Conservation (phyloP, 2,113 vertebrate species). For the Ardeotis arabs region DNA sequence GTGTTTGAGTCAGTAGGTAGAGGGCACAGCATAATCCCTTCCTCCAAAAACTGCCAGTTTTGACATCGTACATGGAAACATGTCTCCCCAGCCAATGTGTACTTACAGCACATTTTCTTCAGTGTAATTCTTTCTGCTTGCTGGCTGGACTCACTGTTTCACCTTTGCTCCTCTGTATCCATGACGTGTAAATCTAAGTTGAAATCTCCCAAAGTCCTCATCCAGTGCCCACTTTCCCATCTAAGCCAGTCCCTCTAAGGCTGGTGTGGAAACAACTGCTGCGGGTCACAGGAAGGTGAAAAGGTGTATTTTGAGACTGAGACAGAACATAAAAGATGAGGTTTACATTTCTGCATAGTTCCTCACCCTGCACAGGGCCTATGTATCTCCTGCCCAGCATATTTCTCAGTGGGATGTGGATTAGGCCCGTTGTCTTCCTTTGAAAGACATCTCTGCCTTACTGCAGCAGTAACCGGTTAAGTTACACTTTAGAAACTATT, state of each 20-base stretch:
- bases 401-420: neutral
- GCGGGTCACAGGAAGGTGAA: neutral
- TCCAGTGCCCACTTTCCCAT: neutral
- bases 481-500: neutral
- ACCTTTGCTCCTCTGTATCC: neutral
- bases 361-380: neutral
- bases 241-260: neutral
- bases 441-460: neutral
- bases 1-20: neutral
- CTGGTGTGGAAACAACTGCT: neutral
- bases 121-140: neutral
- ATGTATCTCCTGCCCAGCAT: neutral
- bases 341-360: neutral
- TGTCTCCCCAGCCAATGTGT: neutral
- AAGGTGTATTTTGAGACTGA: neutral
- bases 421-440: neutral
- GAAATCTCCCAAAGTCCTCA: neutral
- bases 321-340: neutral
- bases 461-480: neutral
- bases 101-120: neutral
- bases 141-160: neutral
- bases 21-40: neutral
- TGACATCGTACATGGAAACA: rapidly evolving
- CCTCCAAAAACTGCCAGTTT: neutral
- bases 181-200: neutral